Evolutionary conservation across 1,140 invertebrate species (phyloP).

Genomic region (Nilaparvata lugens): DNA sequence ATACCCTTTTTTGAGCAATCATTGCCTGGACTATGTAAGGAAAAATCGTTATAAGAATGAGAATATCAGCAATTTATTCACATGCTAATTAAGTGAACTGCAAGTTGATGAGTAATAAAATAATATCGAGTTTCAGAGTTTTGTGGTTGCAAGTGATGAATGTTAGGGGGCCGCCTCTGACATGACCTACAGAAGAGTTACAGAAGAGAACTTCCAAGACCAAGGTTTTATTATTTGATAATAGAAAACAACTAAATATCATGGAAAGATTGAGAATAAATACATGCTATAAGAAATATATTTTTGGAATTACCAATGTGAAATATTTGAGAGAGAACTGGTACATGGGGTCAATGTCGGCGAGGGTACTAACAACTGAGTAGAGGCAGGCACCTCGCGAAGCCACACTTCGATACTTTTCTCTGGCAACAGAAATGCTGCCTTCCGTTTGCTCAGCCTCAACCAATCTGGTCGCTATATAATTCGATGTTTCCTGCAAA

Average conservation of each 20-base stretch:
- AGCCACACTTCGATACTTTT: constrained; percentile 76
- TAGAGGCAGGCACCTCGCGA: constrained; percentile 80
- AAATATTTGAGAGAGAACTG: constrained; percentile 89
- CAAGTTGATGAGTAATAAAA: no score
- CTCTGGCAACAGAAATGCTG: constrained; percentile 68
- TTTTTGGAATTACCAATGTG: constrained; percentile 45
- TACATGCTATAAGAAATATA: no score
- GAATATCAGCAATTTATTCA: no score
- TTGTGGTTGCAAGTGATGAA: no score
- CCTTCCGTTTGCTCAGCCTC: constrained; percentile 75
- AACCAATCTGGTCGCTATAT: constrained; percentile 65
- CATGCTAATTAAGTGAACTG: no score
- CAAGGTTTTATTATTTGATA: background rate
- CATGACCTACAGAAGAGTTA: no score
- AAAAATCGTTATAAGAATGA: no score
- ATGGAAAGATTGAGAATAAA: background rate
- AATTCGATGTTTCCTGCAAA: constrained; percentile 64
- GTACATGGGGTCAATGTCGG: constrained; percentile 91
- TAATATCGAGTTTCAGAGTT: no score
- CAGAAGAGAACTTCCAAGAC: no score
- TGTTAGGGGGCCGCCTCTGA: no score
- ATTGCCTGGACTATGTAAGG: no score
- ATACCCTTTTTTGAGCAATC: no score
- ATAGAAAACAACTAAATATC: background rate
- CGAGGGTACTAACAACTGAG: constrained; percentile 79